Base-by-base conservation (phyloP, 2,888 invertebrate species). In the Tanaodytes sp. region DNA sequence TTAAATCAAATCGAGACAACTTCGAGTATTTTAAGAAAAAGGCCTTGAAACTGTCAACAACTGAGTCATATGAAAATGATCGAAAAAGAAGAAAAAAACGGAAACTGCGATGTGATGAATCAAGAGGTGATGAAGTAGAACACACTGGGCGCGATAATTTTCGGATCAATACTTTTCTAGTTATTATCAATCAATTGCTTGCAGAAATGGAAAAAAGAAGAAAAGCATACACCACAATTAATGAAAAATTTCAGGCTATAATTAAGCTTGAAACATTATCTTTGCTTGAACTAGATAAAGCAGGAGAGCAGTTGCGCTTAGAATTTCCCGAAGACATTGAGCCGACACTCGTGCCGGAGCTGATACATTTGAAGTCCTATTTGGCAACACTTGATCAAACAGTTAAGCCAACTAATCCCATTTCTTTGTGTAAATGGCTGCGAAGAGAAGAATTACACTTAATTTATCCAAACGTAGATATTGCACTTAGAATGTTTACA, bases 181-280 rank as follows among this genome's bases (percentile, higher is more conserved):
- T n/a, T n/a, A n/a, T n/a, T n/a, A n/a, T n/a, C n/a, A n/a, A n/a
- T n/a, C n/a, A n/a, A n/a, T n/a, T n/a, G n/a, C n/a, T n/a, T n/a
- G n/a, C n/a, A n/a, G n/a, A n/a, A n/a, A n/a, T n/a, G n/a, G n/a
- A n/a, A n/a, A 59, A 49, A 23, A 42, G 55, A 27, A 30, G 54
- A 0, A 15, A 27, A 6, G 43, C 55, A 8, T 61, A 55, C 27
- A 9, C 30, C 11, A 12, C 11, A 3, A 54, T 61, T 12, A 48
- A 67, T 43, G 27, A 54, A 30, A 61, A 48, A 54, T 67, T 65
- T 46, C 36, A 37, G 11, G 42, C 31, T 2, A 42, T 57, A 23
- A 57, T 51, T 33, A 1, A 49, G 19, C 4, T 51, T 16, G 39
- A 43, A 30, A 52, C 43, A 9, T n/a, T 61, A 15, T 61, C 52